These are phyloP conservation scores for Drymonia ruficornis DNA, from an alignment of 2,888 invertebrate genomes.

Conservation along the genomic window DNA sequence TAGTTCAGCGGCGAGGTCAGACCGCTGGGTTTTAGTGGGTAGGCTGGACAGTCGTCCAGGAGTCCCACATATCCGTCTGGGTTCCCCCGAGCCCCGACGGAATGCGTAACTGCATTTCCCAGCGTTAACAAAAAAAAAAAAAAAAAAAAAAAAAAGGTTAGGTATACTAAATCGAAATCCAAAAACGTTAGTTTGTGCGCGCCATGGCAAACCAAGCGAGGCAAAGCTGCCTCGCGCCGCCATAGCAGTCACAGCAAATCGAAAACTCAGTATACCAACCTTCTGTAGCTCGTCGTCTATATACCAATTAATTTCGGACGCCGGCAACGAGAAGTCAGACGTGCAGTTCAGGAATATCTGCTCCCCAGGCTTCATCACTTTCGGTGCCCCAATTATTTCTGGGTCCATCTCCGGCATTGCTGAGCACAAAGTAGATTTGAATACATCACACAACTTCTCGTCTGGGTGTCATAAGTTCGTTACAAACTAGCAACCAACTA, in stretches of 20 bases:
- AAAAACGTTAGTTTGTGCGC: too few species aligned
- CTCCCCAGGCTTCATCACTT: constrained; percentile 75
- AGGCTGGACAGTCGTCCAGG: too few species aligned
- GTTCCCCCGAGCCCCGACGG: too few species aligned
- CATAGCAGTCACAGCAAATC: too few species aligned
- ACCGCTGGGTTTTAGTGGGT: too few species aligned
- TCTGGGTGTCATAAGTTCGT: constrained; percentile 40
- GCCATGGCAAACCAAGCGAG: too few species aligned
- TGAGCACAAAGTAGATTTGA: constrained; percentile 61
- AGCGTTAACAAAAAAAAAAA: too few species aligned
- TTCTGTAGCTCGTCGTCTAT: constrained; percentile 77
- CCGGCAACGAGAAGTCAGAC: constrained; percentile 75
- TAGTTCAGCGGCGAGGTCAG: too few species aligned
- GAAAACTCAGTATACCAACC: constrained; percentile 52
- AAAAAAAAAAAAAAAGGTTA: constrained; percentile 13
- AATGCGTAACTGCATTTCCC: too few species aligned
- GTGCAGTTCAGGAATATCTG: constrained; percentile 77
- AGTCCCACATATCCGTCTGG: too few species aligned
- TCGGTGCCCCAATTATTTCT: constrained; percentile 71
- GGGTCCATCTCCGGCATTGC: constrained; percentile 77
- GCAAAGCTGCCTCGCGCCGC: too few species aligned
- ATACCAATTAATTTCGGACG: constrained; percentile 80
- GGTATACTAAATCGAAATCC: too few species aligned
- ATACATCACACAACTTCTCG: constrained; percentile 48
- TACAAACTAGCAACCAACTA: constrained; percentile 35